phyloP scores from a whole-genome alignment of 2,797 vertebrate genomes.

The Esox lucius region DNA sequence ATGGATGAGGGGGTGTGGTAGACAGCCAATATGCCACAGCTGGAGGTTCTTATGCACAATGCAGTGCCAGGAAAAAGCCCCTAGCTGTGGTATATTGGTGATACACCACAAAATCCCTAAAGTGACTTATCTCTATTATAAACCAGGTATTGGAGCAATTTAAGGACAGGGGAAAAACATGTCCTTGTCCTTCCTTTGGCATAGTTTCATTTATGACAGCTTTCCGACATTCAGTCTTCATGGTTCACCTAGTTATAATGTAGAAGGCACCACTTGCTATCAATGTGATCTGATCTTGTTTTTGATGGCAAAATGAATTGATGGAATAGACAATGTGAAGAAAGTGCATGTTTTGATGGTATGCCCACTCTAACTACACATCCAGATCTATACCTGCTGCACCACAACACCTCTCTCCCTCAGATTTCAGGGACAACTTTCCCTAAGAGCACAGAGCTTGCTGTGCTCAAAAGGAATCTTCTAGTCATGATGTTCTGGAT shows the following conservation, averaged over 20 bases:
- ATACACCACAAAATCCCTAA: too few species aligned
- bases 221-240: too few species aligned
- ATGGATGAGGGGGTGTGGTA: not conserved
- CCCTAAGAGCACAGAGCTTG: not conserved
- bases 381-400: not conserved
- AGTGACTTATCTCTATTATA: too few species aligned
- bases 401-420: not conserved
- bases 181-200: too few species aligned
- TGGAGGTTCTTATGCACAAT: too few species aligned
- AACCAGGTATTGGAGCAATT: too few species aligned
- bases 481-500: not conserved
- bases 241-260: not conserved
- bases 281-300: not conserved
- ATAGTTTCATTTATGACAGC: too few species aligned
- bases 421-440: not conserved
- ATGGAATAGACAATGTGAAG: not conserved
- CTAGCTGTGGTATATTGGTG: too few species aligned
- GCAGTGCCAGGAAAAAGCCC: too few species aligned
- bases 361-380: not conserved
- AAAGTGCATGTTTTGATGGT: not conserved
- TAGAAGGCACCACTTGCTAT: not conserved
- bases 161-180: too few species aligned
- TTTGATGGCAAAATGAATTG: not conserved
- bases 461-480: constrained; percentile 2
- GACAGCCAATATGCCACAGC: too few species aligned